Conservation (phyloP, 2,797 vertebrate species). For the Myotis planiceps region DNA sequence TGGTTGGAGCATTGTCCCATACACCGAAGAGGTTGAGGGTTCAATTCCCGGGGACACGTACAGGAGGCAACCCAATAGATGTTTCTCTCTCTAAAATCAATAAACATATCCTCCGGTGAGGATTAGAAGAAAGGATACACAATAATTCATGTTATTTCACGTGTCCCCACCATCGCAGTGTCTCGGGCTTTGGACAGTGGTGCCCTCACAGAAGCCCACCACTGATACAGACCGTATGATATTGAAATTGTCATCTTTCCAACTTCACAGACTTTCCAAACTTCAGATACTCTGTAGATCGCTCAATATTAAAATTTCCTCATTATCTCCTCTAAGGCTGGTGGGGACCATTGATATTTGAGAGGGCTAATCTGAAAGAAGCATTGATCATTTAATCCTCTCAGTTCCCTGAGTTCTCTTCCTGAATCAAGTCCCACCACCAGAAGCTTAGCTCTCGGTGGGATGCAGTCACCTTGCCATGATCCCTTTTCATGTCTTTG, state of each 20-base stretch:
- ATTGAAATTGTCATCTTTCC: neutral
- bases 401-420: neutral
- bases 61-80: no score
- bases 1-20: no score
- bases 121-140: neutral
- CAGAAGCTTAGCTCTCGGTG: constrained; percentile 2
- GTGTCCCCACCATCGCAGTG: neutral
- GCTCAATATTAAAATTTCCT: constrained; percentile 51
- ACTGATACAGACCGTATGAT: accelerated
- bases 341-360: neutral
- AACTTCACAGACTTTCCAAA: neutral
- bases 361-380: constrained; percentile 42
- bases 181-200: neutral
- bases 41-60: no score
- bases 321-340: constrained; percentile 32
- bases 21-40: no score
- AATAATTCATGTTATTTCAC: neutral
- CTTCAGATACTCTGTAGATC: neutral
- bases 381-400: constrained; percentile 63
- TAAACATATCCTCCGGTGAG: no score
- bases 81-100: no score
- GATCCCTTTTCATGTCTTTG: constrained; percentile 34
- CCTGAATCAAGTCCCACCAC: constrained; percentile 14
- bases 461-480: neutral
- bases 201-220: neutral